phyloP scores from a whole-genome alignment of 1,140 invertebrate genomes.

The Frieseomelitta varia region DNA sequence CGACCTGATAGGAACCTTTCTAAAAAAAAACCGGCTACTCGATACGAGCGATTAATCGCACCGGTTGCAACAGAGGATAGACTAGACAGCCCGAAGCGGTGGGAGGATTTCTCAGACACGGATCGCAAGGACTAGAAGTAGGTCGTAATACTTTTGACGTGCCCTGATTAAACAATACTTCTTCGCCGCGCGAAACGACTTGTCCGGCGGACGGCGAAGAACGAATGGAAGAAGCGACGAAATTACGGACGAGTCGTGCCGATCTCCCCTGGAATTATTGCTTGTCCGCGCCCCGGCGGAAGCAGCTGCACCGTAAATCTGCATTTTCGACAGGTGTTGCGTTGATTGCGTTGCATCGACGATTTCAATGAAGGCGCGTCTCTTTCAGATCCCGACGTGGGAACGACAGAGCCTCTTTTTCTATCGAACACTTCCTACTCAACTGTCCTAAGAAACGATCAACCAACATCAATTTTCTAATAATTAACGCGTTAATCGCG shows the following conservation, averaged over 20 bases:
- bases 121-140: conserved; percentile 45
- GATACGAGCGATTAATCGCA: conserved; percentile 17
- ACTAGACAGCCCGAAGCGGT: conserved; percentile 52
- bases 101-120: conserved; percentile 54
- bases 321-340: conserved; percentile 73
- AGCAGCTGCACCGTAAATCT: conserved; percentile 71
- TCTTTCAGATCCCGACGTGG: conserved; percentile 29
- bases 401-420: conserved; percentile 31
- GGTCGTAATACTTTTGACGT: conserved; percentile 63
- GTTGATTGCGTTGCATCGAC: conserved; percentile 62
- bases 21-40: not conserved
- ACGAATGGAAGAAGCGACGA: conserved; percentile 65
- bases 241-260: conserved; percentile 58
- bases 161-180: conserved; percentile 61
- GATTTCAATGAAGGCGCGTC: conserved; percentile 41
- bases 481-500: too few species aligned
- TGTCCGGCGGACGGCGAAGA: not conserved
- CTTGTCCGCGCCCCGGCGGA: conserved; percentile 59
- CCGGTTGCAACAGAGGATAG: conserved; percentile 62
- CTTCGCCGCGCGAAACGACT: conserved; percentile 1
- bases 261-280: conserved; percentile 63
- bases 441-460: not conserved
- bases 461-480: too few species aligned
- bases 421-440: not conserved
- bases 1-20: not conserved